These are phyloP conservation scores for Rallus crepitans DNA, from an alignment of 2,797 vertebrate genomes.

Conservation along the genomic window DNA sequence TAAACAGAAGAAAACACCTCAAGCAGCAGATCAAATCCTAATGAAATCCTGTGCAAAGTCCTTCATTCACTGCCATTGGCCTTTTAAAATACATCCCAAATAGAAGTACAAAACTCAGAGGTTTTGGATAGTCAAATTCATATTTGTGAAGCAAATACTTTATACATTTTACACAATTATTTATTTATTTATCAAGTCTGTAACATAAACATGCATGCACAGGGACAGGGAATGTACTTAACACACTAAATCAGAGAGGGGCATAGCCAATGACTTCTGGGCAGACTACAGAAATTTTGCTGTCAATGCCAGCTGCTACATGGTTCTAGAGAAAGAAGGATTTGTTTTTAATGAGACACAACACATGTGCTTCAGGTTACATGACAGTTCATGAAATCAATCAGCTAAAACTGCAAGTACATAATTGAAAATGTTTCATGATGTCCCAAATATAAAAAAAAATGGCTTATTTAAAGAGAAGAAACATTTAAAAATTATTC, in stretches of 20 bases:
- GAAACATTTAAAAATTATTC: not conserved
- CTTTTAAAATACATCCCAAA: not conserved
- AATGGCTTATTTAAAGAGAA: not conserved
- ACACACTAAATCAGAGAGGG: not conserved
- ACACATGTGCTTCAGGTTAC: not conserved
- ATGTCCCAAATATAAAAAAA: not conserved
- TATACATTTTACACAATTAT: too few species aligned
- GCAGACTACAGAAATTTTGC: not conserved
- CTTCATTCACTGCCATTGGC: not conserved
- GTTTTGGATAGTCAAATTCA: not conserved
- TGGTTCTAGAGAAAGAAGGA: not conserved
- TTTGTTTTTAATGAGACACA: not conserved
- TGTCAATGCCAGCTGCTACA: not conserved
- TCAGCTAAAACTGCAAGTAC: not conserved
- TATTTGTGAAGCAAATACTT: not conserved
- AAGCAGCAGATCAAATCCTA: not conserved
- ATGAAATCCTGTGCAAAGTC: not conserved
- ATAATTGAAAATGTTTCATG: not conserved
- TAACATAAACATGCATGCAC: not conserved
- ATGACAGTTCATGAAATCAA: not conserved
- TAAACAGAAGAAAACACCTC: not conserved
- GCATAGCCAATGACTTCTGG: not conserved
- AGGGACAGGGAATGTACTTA: not conserved
- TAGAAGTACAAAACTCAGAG: not conserved
- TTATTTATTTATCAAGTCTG: not conserved